Base-by-base conservation (phyloP, 2,797 vertebrate genomes). In the Molossus alvarezi region DNA sequence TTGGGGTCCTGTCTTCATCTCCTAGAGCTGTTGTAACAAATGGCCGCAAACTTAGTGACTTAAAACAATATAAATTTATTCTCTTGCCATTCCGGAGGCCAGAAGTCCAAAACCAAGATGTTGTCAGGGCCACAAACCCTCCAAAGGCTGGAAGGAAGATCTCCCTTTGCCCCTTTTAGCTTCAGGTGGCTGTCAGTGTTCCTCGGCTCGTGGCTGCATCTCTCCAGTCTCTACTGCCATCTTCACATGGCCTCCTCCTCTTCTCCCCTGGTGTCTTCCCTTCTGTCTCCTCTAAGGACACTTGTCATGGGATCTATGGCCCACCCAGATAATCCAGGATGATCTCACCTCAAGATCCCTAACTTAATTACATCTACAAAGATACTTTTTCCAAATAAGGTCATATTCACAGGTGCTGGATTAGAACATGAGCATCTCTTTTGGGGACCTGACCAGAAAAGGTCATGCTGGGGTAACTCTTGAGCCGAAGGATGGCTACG, bases 341-440 rank as follows among this genome's bases (percentile, higher is more conserved):
- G 65, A 79, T 88, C 73, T 69, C 62, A 58, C 69, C 84, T 71
- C 72, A 65, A 95, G 48, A 76, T 27, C 37, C 21, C 48, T 83
- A 41, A n/a, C 17, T 62, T 84, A 45, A n/a, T 82, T 64, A 33
- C 45, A 88, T 73, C 48, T 53, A 25, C 69, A 69, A 58, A 91
- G 33, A 69, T 2, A 41, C 23, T 80, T 76, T 94, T n/a, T 37
- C 29, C 84, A 91, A 86, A 69, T 29, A 91, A 94, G 33, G 13
- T 64, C 62, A 84, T 18, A 27, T 80, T 81, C 33, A 23, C 48
- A 84, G 48, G 1, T 51, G 90, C 65, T 12, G 9, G 25, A 72
- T 86, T 51, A 55, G 1, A 23, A 73, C 4, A 12, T 27, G 82
- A 90, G 1, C 14, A 27, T 27, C 25, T 71, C 37, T 94, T 92